phyloP scores from a whole-genome alignment of 2,888 invertebrate genomes.

The Dysmachus trigonus region DNA sequence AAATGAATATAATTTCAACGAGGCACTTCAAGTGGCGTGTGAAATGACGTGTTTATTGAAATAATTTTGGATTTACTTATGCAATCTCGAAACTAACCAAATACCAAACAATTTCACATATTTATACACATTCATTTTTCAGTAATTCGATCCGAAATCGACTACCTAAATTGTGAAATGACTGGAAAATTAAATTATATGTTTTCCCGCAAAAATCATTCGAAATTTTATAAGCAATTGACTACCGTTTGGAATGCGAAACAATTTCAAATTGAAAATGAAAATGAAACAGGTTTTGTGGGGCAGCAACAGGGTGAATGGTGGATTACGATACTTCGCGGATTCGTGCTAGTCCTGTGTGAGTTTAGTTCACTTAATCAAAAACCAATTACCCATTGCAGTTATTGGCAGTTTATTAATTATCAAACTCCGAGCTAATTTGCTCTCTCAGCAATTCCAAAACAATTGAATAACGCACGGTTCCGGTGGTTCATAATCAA shows the following conservation, averaged over 20 bases:
- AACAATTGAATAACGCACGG: neutral
- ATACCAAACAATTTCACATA: too few species aligned
- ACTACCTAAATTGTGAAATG: neutral
- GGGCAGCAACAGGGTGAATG: neutral
- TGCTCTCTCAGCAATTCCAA: neutral
- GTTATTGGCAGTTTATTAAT: neutral
- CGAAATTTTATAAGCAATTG: neutral
- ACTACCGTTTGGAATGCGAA: neutral
- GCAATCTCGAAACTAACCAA: too few species aligned
- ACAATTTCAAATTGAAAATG: neutral
- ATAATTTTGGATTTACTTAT: too few species aligned
- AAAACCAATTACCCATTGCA: neutral
- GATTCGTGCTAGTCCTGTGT: neutral
- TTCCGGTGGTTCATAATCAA: neutral
- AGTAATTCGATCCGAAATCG: too few species aligned
- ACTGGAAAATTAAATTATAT: neutral
- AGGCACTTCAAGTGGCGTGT: too few species aligned
- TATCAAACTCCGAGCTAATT: neutral
- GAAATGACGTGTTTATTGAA: too few species aligned
- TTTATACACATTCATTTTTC: too few species aligned
- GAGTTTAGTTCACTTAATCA: neutral
- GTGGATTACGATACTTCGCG: neutral
- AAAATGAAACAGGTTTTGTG: neutral
- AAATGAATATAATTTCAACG: too few species aligned
- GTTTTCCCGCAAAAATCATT: neutral